phyloP scores from a whole-genome alignment of 2,113 vertebrate species.

The Athene cunicularia region DNA sequence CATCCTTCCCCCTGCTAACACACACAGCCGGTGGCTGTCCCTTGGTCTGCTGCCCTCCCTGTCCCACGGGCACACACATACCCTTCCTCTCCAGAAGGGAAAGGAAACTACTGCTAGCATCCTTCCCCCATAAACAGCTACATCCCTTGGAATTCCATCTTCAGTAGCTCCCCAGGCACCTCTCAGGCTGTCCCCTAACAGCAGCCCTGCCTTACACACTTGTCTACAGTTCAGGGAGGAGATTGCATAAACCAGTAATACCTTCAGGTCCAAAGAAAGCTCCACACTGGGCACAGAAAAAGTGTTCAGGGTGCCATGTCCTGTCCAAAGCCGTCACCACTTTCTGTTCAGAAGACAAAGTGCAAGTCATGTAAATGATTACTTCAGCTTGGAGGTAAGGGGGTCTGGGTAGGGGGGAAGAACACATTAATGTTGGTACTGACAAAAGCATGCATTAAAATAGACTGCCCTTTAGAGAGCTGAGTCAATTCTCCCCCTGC shows the following conservation, averaged over 20 bases:
- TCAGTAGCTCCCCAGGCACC: background rate
- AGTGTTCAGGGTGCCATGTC: conserved; percentile 98
- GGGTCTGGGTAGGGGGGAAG: background rate
- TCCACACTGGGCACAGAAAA: conserved; percentile 98
- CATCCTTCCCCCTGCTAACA: background rate
- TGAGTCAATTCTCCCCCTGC: background rate
- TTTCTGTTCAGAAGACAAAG: conserved; percentile 82
- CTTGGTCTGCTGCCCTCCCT: background rate
- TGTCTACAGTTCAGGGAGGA: background rate
- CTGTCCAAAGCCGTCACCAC: conserved; percentile 95
- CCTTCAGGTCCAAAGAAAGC: conserved; percentile 97
- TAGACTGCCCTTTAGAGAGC: background rate
- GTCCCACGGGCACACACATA: background rate
- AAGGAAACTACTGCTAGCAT: background rate
- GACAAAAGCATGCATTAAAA: background rate
- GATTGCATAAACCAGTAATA: conserved; percentile 25
- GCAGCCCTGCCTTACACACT: background rate
- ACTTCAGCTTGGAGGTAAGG: background rate
- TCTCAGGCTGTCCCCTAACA: background rate
- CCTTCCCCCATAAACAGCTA: background rate
- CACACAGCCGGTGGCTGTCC: background rate
- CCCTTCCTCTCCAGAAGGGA: background rate
- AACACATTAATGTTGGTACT: background rate
- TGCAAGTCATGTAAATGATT: background rate
- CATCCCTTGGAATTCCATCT: background rate